Conservation (phyloP, 1,140 invertebrate species). For the Aradophagus sp. region DNA sequence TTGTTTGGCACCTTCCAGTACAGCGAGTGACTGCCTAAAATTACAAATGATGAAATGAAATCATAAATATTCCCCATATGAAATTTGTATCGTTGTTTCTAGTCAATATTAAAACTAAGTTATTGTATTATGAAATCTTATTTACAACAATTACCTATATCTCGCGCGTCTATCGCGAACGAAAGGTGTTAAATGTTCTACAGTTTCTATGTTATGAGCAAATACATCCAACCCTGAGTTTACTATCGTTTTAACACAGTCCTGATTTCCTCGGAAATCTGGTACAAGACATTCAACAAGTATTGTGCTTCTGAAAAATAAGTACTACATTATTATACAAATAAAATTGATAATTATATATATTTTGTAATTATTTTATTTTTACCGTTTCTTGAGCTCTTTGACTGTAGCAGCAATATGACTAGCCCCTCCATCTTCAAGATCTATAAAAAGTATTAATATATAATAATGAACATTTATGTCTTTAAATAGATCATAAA, state of each 20-base stretch:
- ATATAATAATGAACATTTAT: too few relatives aligned
- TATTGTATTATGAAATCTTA: too few relatives aligned
- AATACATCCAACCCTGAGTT: slow-evolving; percentile 92
- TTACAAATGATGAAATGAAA: slow-evolving; percentile 2
- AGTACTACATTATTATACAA: too few relatives aligned
- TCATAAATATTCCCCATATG: background rate
- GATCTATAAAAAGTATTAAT: slow-evolving; percentile 77
- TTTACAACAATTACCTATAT: slow-evolving; percentile 77
- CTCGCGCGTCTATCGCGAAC: slow-evolving; percentile 92
- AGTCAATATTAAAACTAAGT: too few relatives aligned
- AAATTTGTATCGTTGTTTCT: too few relatives aligned
- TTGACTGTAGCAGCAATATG: slow-evolving; percentile 94
- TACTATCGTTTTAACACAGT: slow-evolving; percentile 86
- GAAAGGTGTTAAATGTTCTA: slow-evolving; percentile 89
- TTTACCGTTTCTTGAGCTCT: slow-evolving; percentile 85
- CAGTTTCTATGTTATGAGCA: slow-evolving; percentile 98
- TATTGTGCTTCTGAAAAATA: slow-evolving; percentile 88
- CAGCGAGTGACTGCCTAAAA: slow-evolving; percentile 87
- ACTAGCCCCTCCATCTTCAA: slow-evolving; percentile 91
- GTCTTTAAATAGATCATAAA: too few relatives aligned
- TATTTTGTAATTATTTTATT: too few relatives aligned
- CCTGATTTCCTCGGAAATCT: slow-evolving; percentile 92
- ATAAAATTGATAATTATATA: too few relatives aligned
- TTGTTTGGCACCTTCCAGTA: slow-evolving; percentile 87
- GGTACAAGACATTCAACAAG: slow-evolving; percentile 98